These are phyloP conservation scores for Diloba caeruleocephala DNA, from an alignment of 2,888 invertebrate genomes.

Conservation along the genomic window DNA sequence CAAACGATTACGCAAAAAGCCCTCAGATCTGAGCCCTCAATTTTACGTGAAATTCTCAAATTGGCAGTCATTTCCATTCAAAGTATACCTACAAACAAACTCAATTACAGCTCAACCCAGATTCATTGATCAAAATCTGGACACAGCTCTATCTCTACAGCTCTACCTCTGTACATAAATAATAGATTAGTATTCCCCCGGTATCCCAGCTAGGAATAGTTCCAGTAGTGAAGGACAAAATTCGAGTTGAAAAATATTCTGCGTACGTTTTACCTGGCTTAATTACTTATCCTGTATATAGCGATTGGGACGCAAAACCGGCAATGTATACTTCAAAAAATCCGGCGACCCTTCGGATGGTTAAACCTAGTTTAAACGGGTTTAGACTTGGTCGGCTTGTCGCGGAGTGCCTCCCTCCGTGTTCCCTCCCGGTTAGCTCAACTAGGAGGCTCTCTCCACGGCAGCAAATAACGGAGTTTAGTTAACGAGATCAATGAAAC, in stretches of 20 bases:
- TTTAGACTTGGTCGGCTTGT: no score
- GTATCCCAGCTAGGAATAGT: slow-evolving; percentile 15
- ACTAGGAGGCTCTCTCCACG: no score
- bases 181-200: slow-evolving; percentile 28
- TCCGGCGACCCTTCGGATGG: no score
- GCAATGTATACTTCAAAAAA: not conserved
- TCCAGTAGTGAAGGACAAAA: slow-evolving; percentile 17
- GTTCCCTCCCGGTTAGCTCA: no score
- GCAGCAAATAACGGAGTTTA: no score
- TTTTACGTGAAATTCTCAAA: slow-evolving; percentile 26
- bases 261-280: slow-evolving; percentile 3
- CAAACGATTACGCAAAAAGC: slow-evolving; percentile 16
- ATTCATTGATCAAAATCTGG: slow-evolving; percentile 31
- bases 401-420: no score
- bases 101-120: slow-evolving; percentile 32
- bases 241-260: slow-evolving; percentile 21
- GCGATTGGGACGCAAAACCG: no score
- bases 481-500: no score
- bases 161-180: slow-evolving; percentile 10
- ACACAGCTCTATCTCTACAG: slow-evolving; percentile 4
- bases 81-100: slow-evolving; percentile 31
- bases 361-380: no score
- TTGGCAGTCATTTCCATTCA: slow-evolving; percentile 10
- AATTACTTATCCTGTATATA: slow-evolving; percentile 13
- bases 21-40: slow-evolving; percentile 12